Evolutionary conservation across 1,140 invertebrate genomes (phyloP), one percentile per base, ranked within the genome.

Genomic region (Trissolcus basalis): DNA sequence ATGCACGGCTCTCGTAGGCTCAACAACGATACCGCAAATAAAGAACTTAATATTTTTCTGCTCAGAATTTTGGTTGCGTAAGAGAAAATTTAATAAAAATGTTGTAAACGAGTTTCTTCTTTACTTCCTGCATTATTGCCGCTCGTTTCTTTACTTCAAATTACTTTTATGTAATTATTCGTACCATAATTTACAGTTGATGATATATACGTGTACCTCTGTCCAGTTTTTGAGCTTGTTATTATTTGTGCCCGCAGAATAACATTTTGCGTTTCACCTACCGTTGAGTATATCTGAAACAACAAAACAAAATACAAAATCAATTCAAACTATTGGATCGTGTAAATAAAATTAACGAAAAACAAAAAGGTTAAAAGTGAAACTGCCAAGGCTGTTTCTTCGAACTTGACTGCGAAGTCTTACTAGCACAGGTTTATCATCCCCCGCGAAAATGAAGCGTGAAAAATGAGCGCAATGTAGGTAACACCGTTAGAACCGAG

Each of bases 21-120:
- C 6, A 1, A 6, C 19, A 27, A 27, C 2, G 19, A 27, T 27
- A 27, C 19, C 19, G 19, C 19, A 27, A 27, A 27, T n/a, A n/a
- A 64, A 54, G 32, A 54, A 54, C 13, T 4, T 50, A 2, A 27
- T 39, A 39, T 50, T 67, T 56, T 56, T 56, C 53, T 16, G 15
- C 6, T 9, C 39, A 27, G 2, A 27, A 27, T 27, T 27, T 27
- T 27, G 33, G 27, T 68, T 68, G 54, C 16, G 47, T 68, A 68
- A 68, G 32, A 51, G 64, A 51, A 68, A 68, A 68, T 58, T 51
- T 15, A 68, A 68, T 43, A 53, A 68, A 68, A 58, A 68, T 58
- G 54, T 16, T 50, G 15, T 36, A 58, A 58, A 68, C 54, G 47
- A 56, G 53, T 67, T 56, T 44, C 54, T 68, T 39, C 39, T 19